Percentiles rank a stretch among this genome's conserved stretches.
Evolutionary conservation across 2,797 vertebrate species (phyloP).

Genomic region (Darevskia mixta): DNA sequence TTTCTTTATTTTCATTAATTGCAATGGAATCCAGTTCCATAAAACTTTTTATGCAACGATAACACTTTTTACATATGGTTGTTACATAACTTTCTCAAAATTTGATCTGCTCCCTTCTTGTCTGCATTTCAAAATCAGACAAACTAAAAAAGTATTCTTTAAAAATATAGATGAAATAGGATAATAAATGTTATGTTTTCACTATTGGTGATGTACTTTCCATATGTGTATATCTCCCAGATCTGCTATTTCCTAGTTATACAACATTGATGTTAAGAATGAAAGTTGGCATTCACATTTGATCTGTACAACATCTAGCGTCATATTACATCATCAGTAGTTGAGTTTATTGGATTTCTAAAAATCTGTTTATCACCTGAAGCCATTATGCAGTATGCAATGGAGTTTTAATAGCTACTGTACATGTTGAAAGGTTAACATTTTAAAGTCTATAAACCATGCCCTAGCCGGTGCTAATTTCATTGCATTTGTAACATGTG

Average conservation of each 20-base stretch:
- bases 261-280: not conserved
- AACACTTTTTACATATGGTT: not conserved
- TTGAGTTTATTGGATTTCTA: not conserved
- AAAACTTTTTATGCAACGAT: not conserved
- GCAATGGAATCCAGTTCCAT: not conserved
- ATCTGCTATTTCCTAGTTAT: not conserved
- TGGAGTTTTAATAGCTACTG: not conserved
- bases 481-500: not conserved
- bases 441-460: not conserved
- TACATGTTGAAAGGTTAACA: not conserved
- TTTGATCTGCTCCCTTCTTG: not conserved
- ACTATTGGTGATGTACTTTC: not conserved
- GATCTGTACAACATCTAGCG: not conserved
- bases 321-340: not conserved
- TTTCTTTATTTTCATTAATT: not conserved
- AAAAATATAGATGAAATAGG: not conserved
- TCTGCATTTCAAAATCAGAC: not conserved
- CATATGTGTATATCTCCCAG: not conserved
- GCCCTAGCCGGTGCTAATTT: not conserved
- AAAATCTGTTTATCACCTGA: not conserved
- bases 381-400: not conserved
- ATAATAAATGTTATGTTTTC: not conserved
- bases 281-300: not conserved
- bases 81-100: not conserved
- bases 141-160: not conserved